phyloP scores from a whole-genome alignment of 2,888 invertebrate species.

The Sipha maydis region DNA sequence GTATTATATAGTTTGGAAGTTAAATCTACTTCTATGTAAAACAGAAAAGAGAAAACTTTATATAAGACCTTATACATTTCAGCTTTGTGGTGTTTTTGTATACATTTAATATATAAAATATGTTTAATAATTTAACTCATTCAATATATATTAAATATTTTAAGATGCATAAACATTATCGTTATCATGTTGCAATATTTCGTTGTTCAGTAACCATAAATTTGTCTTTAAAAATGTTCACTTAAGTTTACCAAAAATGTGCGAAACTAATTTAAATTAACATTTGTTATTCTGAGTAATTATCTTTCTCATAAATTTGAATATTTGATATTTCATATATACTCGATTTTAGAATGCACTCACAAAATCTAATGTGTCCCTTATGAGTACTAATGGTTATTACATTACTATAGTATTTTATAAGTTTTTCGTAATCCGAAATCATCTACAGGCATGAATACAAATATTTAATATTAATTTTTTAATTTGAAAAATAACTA shows the following conservation, averaged over 20 bases:
- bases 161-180: not conserved
- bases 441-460: not conserved
- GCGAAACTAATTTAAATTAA: slow-evolving; percentile 45
- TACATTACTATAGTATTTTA: not conserved
- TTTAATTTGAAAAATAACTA: not conserved
- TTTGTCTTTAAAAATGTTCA: not conserved
- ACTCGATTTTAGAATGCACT: slow-evolving; percentile 7
- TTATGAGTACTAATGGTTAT: slow-evolving; percentile 30
- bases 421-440: not conserved
- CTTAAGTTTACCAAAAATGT: slow-evolving; percentile 3
- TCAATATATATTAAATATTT: not conserved
- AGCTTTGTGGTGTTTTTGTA: not conserved
- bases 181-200: not conserved
- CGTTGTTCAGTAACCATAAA: not conserved
- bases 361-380: slow-evolving; percentile 32
- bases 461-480: not conserved
- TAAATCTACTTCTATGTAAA: too few species aligned
- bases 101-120: not conserved
- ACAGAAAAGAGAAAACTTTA: too few species aligned
- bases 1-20: too few species aligned
- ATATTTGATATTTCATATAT: slow-evolving; percentile 26
- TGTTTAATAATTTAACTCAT: not conserved
- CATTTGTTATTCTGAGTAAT: not conserved
- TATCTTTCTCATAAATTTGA: slow-evolving; percentile 34
- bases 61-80: not conserved